phyloP scores from a whole-genome alignment of 2,797 vertebrate genomes.

The Lacerta bilineata region DNA sequence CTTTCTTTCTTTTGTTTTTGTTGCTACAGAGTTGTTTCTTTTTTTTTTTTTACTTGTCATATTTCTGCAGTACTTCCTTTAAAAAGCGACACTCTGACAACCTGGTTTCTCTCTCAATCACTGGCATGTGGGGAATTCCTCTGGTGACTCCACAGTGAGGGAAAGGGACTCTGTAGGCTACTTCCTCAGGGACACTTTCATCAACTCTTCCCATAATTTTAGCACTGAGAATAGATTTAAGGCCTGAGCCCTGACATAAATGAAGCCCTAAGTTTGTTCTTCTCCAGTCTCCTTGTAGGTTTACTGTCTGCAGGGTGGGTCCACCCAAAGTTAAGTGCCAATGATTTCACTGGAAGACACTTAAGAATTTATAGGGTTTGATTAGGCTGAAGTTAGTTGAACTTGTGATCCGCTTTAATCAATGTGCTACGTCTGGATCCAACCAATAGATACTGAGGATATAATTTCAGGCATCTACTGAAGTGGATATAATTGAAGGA shows the following conservation, averaged over 20 bases:
- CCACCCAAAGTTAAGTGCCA: not conserved
- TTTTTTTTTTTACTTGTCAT: not conserved
- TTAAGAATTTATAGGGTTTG: not conserved
- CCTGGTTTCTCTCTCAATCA: not conserved
- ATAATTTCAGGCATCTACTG: not conserved
- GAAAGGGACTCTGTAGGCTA: not conserved
- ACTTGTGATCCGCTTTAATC: not conserved
- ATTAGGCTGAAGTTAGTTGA: not conserved
- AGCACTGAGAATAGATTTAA: not conserved
- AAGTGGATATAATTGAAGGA: not conserved
- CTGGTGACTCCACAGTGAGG: not conserved
- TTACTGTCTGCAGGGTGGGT: not conserved
- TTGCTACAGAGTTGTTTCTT: not conserved
- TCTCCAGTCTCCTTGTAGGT: not conserved
- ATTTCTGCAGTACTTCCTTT: not conserved
- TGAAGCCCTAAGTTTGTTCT: not conserved
- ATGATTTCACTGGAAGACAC: not conserved
- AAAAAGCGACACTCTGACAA: not conserved
- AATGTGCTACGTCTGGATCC: not conserved
- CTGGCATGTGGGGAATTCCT: too few relatives aligned
- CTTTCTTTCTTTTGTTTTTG: not conserved
- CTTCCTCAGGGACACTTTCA: not conserved
- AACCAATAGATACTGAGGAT: not conserved
- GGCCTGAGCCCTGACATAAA: too few relatives aligned
- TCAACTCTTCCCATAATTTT: not conserved